Evolutionary conservation across 2,888 invertebrate species (phyloP).

Genomic region (Dryobotodes eremita): DNA sequence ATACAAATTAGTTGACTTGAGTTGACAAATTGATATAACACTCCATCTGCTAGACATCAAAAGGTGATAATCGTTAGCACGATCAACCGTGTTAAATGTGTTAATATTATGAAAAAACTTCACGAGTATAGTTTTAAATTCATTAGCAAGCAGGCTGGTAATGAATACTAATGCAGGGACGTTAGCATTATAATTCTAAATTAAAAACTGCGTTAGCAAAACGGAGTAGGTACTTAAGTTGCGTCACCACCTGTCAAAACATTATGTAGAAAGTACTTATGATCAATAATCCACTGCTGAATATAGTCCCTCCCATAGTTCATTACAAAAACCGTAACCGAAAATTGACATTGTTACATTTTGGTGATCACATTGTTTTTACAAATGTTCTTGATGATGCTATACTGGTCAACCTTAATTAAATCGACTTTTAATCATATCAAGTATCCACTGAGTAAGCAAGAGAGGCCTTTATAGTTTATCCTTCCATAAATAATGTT

Average conservation of each 20-base stretch:
- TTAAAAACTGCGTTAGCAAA: background rate
- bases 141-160: constrained; percentile 31
- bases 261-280: background rate
- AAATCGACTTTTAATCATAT: too few relatives aligned
- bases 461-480: background rate
- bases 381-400: too few relatives aligned
- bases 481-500: too few relatives aligned
- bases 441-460: background rate
- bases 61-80: constrained; percentile 49
- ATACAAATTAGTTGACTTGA: constrained; percentile 23
- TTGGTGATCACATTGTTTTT: too few relatives aligned
- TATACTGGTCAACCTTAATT: too few relatives aligned
- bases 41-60: background rate
- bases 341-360: too few relatives aligned
- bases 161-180: constrained; percentile 41
- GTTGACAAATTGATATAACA: constrained; percentile 29
- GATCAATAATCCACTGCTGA: too few relatives aligned
- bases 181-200: constrained; percentile 32
- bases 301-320: too few relatives aligned
- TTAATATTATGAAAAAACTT: constrained; percentile 18
- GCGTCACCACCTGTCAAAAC: background rate
- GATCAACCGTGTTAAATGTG: constrained; percentile 15
- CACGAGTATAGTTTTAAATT: constrained; percentile 47
- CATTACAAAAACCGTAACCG: too few relatives aligned
- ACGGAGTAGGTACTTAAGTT: too few relatives aligned